Conservation (phyloP, 1,140 invertebrate species). For the Magallana gigas region DNA sequence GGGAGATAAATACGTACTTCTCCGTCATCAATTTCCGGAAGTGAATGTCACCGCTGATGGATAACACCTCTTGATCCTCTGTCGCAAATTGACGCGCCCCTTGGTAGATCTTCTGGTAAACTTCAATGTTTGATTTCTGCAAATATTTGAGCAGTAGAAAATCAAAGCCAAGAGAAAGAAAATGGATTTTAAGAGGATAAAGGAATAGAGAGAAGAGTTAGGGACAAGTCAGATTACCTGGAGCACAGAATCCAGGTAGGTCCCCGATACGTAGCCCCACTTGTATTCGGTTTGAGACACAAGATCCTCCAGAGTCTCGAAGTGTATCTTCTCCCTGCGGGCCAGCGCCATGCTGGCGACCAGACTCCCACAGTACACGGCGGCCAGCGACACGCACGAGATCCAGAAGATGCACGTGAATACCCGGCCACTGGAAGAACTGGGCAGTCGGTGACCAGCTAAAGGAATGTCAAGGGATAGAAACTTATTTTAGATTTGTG, state of each 20-base stretch:
- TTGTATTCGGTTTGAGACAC: conserved; percentile 56
- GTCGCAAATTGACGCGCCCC: not conserved
- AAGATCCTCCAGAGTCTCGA: conserved; percentile 59
- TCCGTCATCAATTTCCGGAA: conserved; percentile 4
- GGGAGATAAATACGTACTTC: conserved; percentile 21
- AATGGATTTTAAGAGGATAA: too few species aligned
- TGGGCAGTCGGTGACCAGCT: conserved; percentile 63
- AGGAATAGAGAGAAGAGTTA: too few species aligned
- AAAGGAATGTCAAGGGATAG: not conserved
- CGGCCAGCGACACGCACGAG: conserved; percentile 92
- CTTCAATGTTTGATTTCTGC: conserved; percentile 6
- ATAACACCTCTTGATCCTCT: not conserved
- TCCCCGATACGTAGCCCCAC: conserved; percentile 61
- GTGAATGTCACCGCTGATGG: not conserved
- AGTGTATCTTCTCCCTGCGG: conserved; percentile 59
- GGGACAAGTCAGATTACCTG: conserved; percentile 15
- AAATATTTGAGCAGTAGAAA: too few species aligned
- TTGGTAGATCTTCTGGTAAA: not conserved
- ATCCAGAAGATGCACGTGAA: conserved; percentile 95
- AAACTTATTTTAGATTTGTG: too few species aligned
- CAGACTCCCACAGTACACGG: conserved; percentile 94
- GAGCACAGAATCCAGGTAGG: conserved; percentile 49
- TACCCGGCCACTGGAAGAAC: conserved; percentile 64
- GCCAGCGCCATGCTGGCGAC: conserved; percentile 94
- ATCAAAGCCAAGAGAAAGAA: too few species aligned